Evolutionary conservation across 2,113 vertebrate species (phyloP).

Genomic region (Gobio gobio): DNA sequence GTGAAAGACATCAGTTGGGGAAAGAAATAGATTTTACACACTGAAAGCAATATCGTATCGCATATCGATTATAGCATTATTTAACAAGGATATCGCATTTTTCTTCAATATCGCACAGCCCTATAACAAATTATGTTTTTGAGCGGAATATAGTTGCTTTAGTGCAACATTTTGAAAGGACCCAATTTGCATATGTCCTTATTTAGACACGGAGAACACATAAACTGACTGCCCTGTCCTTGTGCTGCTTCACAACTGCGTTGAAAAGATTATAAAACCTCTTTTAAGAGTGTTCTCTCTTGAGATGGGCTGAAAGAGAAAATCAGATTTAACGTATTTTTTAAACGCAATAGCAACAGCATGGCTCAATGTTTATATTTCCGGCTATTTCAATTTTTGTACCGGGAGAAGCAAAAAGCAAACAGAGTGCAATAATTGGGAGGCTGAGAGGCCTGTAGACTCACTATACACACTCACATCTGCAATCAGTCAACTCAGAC

Average conservation of each 20-base stretch:
- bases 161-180: slow-evolving; percentile 1
- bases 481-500: slow-evolving; percentile 50
- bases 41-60: no score
- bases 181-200: neutral
- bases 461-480: slow-evolving; percentile 37
- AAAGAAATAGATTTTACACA: no score
- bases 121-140: neutral
- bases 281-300: neutral
- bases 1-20: no score
- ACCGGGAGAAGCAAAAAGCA: slow-evolving; percentile 35
- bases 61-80: no score
- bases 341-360: slow-evolving; percentile 36
- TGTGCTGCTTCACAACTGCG: neutral
- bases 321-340: slow-evolving; percentile 40
- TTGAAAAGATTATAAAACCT: neutral
- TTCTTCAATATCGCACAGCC: no score
- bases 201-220: neutral
- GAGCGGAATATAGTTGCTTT: neutral
- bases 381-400: slow-evolving; percentile 41
- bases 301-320: slow-evolving; percentile 26
- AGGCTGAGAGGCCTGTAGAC: slow-evolving; percentile 30
- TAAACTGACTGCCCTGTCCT: neutral
- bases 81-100: no score
- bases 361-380: slow-evolving; percentile 48
- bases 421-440: slow-evolving; percentile 44